These are phyloP conservation scores for Drosophila infuscata DNA, from an alignment of 2,888 invertebrate genomes.

Conservation along the genomic window DNA sequence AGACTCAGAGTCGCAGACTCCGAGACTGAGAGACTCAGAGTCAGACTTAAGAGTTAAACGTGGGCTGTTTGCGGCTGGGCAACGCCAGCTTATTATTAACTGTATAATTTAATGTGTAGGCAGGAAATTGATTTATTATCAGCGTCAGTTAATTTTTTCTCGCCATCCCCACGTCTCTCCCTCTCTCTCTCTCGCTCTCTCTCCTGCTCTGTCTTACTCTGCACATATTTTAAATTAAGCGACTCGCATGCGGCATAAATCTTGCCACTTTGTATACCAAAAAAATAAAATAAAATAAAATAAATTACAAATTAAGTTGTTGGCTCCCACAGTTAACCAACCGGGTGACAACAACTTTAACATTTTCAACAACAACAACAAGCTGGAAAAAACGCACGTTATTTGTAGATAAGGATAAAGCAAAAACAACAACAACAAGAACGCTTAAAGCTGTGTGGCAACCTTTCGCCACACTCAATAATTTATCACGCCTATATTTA, in stretches of 20 bases:
- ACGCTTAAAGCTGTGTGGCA: constrained; percentile 37
- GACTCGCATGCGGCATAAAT: constrained; percentile 62
- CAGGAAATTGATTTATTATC: constrained; percentile 81
- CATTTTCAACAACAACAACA: constrained; percentile 34
- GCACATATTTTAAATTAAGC: constrained; percentile 65
- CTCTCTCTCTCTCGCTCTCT: not conserved
- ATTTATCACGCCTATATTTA: constrained; percentile 71
- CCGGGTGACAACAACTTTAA: constrained; percentile 46
- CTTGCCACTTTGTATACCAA: constrained; percentile 40
- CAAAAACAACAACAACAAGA: constrained; percentile 3
- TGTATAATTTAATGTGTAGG: constrained; percentile 79
- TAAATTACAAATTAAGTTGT: constrained; percentile 79
- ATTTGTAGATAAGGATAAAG: constrained; percentile 69
- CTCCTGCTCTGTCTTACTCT: not conserved
- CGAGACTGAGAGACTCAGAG: constrained; percentile 11
- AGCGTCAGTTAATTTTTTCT: constrained; percentile 73
- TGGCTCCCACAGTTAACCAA: constrained; percentile 78
- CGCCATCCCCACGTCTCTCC: not conserved
- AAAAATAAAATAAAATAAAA: constrained; percentile 41
- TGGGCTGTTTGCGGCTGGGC: constrained; percentile 69
- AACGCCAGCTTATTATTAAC: constrained; percentile 75
- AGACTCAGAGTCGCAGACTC: constrained; percentile 1
- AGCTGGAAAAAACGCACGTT: constrained; percentile 51
- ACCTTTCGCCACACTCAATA: constrained; percentile 52
- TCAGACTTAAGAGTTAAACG: constrained; percentile 57